phyloP scores from a whole-genome alignment of 2,888 invertebrate genomes.

The Nomada fucata region DNA sequence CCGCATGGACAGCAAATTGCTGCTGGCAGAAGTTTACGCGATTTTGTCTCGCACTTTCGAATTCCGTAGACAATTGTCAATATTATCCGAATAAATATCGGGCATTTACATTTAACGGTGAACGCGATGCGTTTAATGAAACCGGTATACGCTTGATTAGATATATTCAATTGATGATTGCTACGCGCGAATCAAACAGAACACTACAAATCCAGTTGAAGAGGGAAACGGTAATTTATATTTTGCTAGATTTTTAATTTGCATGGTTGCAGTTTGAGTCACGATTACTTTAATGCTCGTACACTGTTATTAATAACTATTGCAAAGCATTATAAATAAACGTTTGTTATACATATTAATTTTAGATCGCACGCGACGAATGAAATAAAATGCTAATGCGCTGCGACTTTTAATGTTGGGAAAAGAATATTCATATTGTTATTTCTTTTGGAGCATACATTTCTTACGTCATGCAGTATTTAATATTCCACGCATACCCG shows the following conservation, averaged over 20 bases:
- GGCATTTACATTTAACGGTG: constrained; percentile 64
- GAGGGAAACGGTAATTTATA: constrained; percentile 67
- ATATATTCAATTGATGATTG: constrained; percentile 69
- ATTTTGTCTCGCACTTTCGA: constrained; percentile 6
- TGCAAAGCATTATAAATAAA: neutral
- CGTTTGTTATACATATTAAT: neutral
- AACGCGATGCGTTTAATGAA: constrained; percentile 65
- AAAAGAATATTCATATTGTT: neutral
- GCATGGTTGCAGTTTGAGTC: neutral
- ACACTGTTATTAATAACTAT: neutral
- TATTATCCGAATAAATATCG: constrained; percentile 57
- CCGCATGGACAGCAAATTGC: too few species aligned
- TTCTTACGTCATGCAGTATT: neutral
- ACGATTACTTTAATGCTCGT: constrained; percentile 3
- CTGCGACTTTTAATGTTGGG: neutral
- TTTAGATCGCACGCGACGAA: neutral
- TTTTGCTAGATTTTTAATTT: constrained; percentile 38
- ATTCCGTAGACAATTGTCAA: constrained; percentile 49
- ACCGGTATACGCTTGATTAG: constrained; percentile 66
- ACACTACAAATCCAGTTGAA: constrained; percentile 65
- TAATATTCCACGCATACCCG: neutral
- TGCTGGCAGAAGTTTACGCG: too few species aligned
- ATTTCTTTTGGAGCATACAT: neutral
- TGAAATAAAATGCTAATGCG: neutral
- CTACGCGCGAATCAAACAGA: constrained; percentile 68